These are phyloP conservation scores for Rhagoletis pomonella DNA, from an alignment of 1,140 invertebrate species.

Conservation along the genomic window DNA sequence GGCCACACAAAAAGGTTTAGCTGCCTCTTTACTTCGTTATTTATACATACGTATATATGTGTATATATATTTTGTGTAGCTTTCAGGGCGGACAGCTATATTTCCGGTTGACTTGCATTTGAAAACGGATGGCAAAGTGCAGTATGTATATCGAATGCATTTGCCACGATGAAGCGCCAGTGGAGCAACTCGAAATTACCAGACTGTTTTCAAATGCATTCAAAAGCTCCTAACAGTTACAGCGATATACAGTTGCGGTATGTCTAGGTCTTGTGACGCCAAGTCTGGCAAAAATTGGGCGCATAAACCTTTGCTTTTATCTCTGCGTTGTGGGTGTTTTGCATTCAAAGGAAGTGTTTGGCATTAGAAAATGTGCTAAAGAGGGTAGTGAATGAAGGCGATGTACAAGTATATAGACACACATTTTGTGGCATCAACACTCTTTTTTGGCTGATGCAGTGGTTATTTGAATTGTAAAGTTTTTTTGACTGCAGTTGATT, in stretches of 20 bases:
- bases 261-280: constrained; percentile 69
- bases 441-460: constrained; percentile 1
- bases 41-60: background rate
- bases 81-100: constrained; percentile 23
- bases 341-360: background rate
- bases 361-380: background rate
- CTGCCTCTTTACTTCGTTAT: background rate
- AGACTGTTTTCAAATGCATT: background rate
- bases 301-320: background rate
- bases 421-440: constrained; percentile 9
- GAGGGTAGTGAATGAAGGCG: background rate
- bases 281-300: constrained; percentile 13
- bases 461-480: constrained; percentile 13
- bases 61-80: background rate
- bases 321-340: background rate
- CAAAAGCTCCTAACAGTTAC: background rate
- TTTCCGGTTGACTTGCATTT: constrained; percentile 37
- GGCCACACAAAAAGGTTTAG: constrained; percentile 25
- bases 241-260: background rate
- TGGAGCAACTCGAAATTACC: background rate
- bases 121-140: background rate
- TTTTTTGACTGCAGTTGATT: constrained; percentile 35
- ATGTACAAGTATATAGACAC: background rate
- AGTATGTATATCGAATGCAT: constrained; percentile 15
- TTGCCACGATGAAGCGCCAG: background rate